Conservation (phyloP, 2,113 vertebrate species). For the Misgurnus mizolepis region DNA sequence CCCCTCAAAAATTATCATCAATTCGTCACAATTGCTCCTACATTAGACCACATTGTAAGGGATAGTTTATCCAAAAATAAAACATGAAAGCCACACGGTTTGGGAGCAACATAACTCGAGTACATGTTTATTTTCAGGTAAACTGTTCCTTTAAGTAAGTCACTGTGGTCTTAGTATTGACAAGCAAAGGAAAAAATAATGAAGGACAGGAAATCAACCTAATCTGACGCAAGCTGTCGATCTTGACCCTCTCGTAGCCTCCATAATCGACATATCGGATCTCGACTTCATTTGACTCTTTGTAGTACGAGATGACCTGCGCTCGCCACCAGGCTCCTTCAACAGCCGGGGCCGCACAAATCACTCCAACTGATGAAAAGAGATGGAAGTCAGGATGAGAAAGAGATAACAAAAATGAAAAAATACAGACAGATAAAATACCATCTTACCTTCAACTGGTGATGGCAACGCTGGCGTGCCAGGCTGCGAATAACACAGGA, state of each 20-base stretch:
- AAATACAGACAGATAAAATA: background rate
- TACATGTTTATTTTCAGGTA: background rate
- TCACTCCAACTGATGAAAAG: conserved; percentile 81
- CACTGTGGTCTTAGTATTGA: background rate
- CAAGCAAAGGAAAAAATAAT: background rate
- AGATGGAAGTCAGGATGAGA: background rate
- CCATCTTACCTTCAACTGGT: conserved; percentile 82
- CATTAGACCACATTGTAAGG: too few species aligned
- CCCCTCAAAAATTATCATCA: background rate
- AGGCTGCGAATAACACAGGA: conserved; percentile 90
- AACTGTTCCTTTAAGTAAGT: background rate
- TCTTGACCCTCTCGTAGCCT: conserved; percentile 92
- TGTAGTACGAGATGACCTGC: conserved; percentile 90
- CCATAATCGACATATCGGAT: conserved; percentile 96
- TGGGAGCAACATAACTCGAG: too few species aligned
- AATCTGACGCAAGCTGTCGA: conserved; percentile 88
- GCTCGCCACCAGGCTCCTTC: conserved; percentile 95
- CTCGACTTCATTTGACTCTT: conserved; percentile 87
- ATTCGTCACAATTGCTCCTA: background rate
- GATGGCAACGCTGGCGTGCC: conserved; percentile 89
- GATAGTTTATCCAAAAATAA: too few species aligned
- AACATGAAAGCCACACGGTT: too few species aligned
- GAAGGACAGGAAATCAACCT: conserved; percentile 68
- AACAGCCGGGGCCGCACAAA: conserved; percentile 90
- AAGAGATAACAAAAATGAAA: background rate